Base-by-base conservation (phyloP, 2,797 vertebrate species). In the Hirundo rustica region DNA sequence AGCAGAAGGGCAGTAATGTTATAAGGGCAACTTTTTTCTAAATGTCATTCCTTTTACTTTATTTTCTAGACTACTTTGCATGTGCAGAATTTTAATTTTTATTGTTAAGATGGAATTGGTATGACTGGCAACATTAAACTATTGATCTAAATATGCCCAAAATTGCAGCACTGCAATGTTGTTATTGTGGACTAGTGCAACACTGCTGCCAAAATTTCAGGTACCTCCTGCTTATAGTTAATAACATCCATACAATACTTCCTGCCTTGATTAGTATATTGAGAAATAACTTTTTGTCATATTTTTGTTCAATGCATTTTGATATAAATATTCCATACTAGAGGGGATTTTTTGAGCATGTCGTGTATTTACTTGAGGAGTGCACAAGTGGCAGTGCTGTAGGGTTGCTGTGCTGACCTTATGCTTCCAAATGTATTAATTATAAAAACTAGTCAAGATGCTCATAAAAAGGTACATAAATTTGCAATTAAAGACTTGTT, bases 91-190 rank as follows among this genome's bases (percentile, higher is more conserved):
- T 48, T 44, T 65, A 10, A 53, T n/a, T 54, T 82, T 77, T 60
- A n/a, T 70, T 80, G 4, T 53, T n/a, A 44, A 60, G 15, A 44
- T 60, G 30, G n/a, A 47, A 77, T 38, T 21, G 5, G 3, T 48
- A 19, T 76, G 40, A 60, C 27, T 71, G 30, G 34, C 23, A 54
- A 4, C 18, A 44, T 66, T 34, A 27, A 72, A 17, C 15, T 54
- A 2, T n/a, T 65, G 25, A 30, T 48, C 9, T 77, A 44, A 71
- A 42, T 26, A 36, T 1, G 3, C 38, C 40, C 45, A 19, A 34
- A 64, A 19, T n/a, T 0, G 0, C 23, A 66, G 40, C 47, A 60
- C 20, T 54, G 23, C 0, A 0, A 3, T 66, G 40, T n/a, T 60
- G 27, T 60, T 54, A 8, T 5, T 54, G 34, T 54, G 40, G 19